Evolutionary conservation across 2,888 invertebrate genomes (phyloP), one percentile per base, ranked within the genome.

Genomic region (Trachelus iudaicus): DNA sequence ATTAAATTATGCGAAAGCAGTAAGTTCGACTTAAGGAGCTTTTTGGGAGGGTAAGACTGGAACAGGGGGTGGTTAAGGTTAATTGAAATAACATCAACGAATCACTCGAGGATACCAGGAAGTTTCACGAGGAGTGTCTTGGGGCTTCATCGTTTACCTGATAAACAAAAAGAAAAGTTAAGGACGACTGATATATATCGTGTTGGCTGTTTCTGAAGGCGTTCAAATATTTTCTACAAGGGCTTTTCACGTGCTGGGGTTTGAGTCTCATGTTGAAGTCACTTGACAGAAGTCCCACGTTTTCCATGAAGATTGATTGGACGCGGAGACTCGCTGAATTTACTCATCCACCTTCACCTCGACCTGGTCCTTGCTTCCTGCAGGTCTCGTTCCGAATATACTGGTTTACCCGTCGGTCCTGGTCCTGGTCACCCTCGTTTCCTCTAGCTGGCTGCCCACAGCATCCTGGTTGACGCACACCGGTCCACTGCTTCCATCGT

Each of bases 391-490:
- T 23, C 56, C 56, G 56, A 56, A 23, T 23, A 56, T 56, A 23
- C 56, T 56, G 56, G 56, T 23, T 56, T 56, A 56, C 23, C 56
- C 23, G 2, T 23, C 23, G 56, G 9, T 56, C 56, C 56, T 56
- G 56, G 23, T 56, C 23, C 56, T 56, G 40, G 40, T 56, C 40
- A 56, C 23, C 40, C 56, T 56, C 56, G 56, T 69, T 75, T 76
- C 73, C 79, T 83, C 80, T 82, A 82, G 83, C 83, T 74, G 75
- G 75, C 80, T 83, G 83, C 82, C 83, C 82, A 79, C 76, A 80
- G 81, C 79, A 79, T 77, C 75, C 73, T 76, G 30, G 56, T 23
- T 71, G 34, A 23, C 34, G 12, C 71, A 23, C 56, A 34, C 31
- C 4, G 34, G 71, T 71, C 71, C 71, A 71, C 12, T 34, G 71